A percentile compares a stretch with the other conserved stretches of the same genome.
phyloP scores from a whole-genome alignment of 2,888 invertebrate genomes.

The Penaeus monodon region DNA sequence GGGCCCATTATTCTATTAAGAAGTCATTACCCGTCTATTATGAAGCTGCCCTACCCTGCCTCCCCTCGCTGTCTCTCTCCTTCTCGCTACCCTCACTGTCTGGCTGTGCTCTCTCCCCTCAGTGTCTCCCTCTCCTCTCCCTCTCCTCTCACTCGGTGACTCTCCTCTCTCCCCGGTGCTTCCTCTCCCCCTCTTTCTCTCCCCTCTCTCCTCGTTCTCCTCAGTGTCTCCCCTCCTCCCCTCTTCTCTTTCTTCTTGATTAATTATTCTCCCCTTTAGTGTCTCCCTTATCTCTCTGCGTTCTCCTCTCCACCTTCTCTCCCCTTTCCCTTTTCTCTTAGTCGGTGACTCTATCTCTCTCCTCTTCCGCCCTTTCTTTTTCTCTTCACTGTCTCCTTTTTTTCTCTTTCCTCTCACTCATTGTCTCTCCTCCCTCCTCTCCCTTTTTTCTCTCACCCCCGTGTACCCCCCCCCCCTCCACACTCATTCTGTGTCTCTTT shows the following conservation, averaged over 20 bases:
- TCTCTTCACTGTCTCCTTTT: not conserved
- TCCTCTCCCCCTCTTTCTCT: no score
- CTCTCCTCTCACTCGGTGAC: no score
- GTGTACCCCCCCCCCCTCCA: no score
- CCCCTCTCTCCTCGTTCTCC: no score
- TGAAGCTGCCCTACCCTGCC: constrained; percentile 18
- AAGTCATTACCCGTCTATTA: constrained; percentile 47
- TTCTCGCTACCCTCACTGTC: not conserved
- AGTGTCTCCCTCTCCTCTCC: no score
- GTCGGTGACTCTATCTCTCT: not conserved
- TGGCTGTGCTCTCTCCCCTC: not conserved
- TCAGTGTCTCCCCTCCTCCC: no score
- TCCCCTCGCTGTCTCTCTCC: not conserved
- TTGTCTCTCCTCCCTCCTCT: not conserved
- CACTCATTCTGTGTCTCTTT: not conserved
- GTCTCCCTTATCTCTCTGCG: no score
- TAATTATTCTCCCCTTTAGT: no score
- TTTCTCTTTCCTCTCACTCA: not conserved
- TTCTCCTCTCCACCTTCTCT: constrained; percentile 1
- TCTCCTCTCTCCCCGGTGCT: no score
- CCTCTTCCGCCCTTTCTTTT: not conserved
- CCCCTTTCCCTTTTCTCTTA: not conserved
- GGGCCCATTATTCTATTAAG: constrained; percentile 52
- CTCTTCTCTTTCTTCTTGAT: no score
- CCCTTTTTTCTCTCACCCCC: not conserved